Percentiles rank a stretch among this genome's conserved stretches.
Evolutionary conservation across 2,888 invertebrate genomes (phyloP).

Genomic region (Clanis bilineata): DNA sequence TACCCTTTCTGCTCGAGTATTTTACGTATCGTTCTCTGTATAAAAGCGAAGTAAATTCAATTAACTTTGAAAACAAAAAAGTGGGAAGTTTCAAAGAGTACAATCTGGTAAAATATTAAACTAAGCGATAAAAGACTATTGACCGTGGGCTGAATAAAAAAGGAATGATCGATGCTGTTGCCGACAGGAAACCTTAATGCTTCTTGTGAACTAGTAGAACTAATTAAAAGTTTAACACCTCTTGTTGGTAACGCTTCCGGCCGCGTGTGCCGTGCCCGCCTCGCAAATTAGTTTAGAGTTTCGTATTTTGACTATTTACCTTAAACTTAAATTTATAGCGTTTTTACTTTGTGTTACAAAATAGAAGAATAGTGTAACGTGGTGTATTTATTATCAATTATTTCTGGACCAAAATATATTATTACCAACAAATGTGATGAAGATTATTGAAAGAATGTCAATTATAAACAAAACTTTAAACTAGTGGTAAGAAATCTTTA

Average conservation of each 20-base stretch:
- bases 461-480: no score
- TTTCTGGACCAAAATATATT: no score
- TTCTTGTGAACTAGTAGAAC: conserved; percentile 65
- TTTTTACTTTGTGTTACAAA: neutral
- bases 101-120: neutral
- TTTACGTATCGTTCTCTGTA: conserved; percentile 32
- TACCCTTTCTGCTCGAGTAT: conserved; percentile 41
- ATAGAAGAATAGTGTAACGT: neutral
- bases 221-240: conserved; percentile 77
- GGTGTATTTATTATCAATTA: no score
- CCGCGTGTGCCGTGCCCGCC: conserved; percentile 42
- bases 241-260: conserved; percentile 55
- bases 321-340: conserved; percentile 10
- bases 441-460: no score
- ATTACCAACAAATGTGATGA: no score
- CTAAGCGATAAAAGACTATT: conserved; percentile 21
- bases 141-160: conserved; percentile 43
- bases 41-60: no score
- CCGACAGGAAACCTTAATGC: conserved; percentile 57
- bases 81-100: neutral
- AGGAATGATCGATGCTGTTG: conserved; percentile 44
- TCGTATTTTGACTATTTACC: conserved; percentile 40
- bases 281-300: conserved; percentile 54
- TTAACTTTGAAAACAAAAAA: neutral
- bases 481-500: no score